Conservation (phyloP, 2,797 vertebrate species). For the Decapterus maruadsi region DNA sequence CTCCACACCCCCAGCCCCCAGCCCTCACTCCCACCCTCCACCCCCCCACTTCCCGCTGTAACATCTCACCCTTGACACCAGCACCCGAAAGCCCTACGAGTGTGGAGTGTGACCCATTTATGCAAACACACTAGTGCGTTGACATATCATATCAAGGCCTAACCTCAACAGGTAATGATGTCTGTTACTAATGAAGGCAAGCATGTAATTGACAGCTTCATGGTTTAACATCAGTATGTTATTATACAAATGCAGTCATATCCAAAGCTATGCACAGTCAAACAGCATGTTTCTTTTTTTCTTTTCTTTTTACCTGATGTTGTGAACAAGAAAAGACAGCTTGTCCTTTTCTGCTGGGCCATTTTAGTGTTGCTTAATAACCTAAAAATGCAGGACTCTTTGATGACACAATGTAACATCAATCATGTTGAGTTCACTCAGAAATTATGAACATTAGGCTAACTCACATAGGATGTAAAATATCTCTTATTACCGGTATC, state of each 20-base stretch:
- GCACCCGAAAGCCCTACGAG: conserved; percentile 72
- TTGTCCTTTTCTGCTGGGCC: not conserved
- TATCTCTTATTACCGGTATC: too few species aligned
- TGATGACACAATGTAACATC: not conserved
- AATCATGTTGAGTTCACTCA: not conserved
- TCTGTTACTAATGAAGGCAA: conserved; percentile 58
- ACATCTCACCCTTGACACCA: conserved; percentile 69
- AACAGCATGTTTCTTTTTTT: not conserved
- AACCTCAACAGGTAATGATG: conserved; percentile 63
- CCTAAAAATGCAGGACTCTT: too few species aligned
- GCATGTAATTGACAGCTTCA: conserved; percentile 39
- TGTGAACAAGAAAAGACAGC: not conserved
- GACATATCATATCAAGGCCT: conserved; percentile 55
- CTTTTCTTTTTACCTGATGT: too few species aligned
- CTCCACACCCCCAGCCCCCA: conserved; percentile 2
- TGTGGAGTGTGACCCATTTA: conserved; percentile 74
- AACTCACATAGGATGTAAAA: too few species aligned
- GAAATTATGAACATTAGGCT: not conserved
- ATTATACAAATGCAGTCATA: conserved; percentile 7
- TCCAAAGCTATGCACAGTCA: not conserved
- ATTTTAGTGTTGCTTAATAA: too few species aligned
- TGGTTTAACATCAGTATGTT: conserved; percentile 37
- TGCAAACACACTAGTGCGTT: conserved; percentile 52
- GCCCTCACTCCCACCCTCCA: too few species aligned
- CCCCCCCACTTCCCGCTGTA: conserved; percentile 33